Base-by-base conservation (phyloP, 2,797 vertebrate species). In the Micrastur ruficollis region DNA sequence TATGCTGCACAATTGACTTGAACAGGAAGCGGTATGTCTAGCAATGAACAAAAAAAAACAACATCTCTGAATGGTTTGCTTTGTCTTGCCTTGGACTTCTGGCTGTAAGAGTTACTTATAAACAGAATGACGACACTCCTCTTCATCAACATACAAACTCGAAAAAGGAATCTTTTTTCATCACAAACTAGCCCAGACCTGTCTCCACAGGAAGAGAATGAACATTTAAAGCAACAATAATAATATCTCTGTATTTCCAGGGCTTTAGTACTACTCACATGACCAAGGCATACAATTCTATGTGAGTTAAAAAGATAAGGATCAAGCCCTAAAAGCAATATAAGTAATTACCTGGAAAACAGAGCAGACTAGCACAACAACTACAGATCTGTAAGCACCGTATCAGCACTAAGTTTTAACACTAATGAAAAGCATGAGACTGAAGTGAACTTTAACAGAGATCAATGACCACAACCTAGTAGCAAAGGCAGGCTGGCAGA, bases 171-270 rank as follows among this genome's bases (percentile, higher is more conserved):
- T 8, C 20, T 19, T 65, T 22, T 49, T 14, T 29, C 42, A 17
- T 3, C 14, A 21, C 44, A 71, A 31, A 47, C 14, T 18, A 62
- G 29, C 27, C 34, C 62, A 12, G 17, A 44, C 17, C 27, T 27
- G 22, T 18, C 47, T 31, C 27, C 36, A n/a, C 12, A 22, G 31
- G 12, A 52, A n/a, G 6, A 32, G 15, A 2, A 14, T 2, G 3
- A 12, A 34, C 40, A 17, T 49, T 66, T 21, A 78, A 58, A 44
- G 12, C n/a, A 50, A 25, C 14, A 40, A 7, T 40, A 42, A 38
- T 1, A 7, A 7, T 1, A 46, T 15, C 9, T 56, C 18, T 4
- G 14, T 1, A 23, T 7, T 38, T 34, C 19, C 53, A 67, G 17
- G 32, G 32, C 5, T 67, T 61, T 26, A 31, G 32, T 3, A 7